Evolutionary conservation across 2,888 invertebrate species (phyloP).

Genomic region (Callinectes sapidus): DNA sequence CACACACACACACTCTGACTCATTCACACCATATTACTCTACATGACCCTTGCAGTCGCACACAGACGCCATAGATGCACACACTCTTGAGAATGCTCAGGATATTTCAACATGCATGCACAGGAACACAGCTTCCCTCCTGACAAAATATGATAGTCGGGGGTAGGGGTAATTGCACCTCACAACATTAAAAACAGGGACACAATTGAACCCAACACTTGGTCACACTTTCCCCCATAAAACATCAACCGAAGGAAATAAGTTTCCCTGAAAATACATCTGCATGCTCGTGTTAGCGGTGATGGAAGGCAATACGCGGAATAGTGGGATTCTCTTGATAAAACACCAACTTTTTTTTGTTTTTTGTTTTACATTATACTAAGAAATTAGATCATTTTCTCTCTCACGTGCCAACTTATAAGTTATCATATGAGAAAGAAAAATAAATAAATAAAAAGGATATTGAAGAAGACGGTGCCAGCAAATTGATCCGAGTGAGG

Average conservation of each 20-base stretch:
- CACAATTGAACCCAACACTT: slow-evolving; percentile 22
- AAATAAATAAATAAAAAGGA: background rate
- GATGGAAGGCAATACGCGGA: slow-evolving; percentile 23
- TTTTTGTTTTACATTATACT: background rate
- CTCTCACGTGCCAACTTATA: slow-evolving; percentile 19
- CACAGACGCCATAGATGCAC: background rate
- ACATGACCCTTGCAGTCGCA: background rate
- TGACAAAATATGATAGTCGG: background rate
- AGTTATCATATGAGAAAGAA: background rate
- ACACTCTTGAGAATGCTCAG: slow-evolving; percentile 12
- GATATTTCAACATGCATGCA: slow-evolving; percentile 9
- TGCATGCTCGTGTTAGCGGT: slow-evolving; percentile 36
- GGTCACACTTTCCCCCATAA: slow-evolving; percentile 22
- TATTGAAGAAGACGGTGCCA: background rate
- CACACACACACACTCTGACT: background rate
- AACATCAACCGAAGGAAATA: slow-evolving; percentile 30
- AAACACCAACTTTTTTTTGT: background rate
- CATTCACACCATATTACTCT: background rate
- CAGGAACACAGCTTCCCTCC: slow-evolving; percentile 2
- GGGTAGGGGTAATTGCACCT: background rate
- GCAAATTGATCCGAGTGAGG: background rate
- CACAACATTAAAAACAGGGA: slow-evolving; percentile 35
- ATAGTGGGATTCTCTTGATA: slow-evolving; percentile 16
- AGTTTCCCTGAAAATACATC: slow-evolving; percentile 37
- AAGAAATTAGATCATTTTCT: background rate